Conservation (phyloP, 1,140 invertebrate species). For the Bombus impatiens region DNA sequence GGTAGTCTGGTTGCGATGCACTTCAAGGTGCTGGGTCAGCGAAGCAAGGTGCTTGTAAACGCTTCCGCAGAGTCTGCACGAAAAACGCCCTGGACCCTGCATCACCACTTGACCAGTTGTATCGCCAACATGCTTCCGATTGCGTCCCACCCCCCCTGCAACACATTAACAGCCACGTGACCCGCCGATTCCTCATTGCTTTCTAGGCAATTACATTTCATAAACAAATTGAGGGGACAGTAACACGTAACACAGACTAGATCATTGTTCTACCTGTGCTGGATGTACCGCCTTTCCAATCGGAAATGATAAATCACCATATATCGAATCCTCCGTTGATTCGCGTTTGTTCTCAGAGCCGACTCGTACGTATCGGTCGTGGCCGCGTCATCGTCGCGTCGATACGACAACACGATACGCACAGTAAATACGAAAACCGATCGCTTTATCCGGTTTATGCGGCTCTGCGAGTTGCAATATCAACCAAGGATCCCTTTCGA, state of each 20-base stretch:
- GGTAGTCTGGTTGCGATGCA: conserved; percentile 83
- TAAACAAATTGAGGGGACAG: conserved; percentile 34
- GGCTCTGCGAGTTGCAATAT: conserved; percentile 19
- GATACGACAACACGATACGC: not conserved
- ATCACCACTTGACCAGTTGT: conserved; percentile 82
- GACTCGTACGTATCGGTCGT: not conserved
- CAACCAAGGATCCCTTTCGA: not conserved
- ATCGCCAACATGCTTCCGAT: conserved; percentile 82
- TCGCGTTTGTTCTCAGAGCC: not conserved
- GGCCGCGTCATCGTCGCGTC: not conserved
- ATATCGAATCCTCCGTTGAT: conserved; percentile 9
- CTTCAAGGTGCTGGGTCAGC: conserved; percentile 83
- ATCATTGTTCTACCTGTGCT: conserved; percentile 33
- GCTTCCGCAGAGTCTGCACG: conserved; percentile 82
- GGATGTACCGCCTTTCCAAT: conserved; percentile 18
- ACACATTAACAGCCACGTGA: conserved; percentile 81
- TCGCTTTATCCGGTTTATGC: not conserved
- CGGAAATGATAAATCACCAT: not conserved
- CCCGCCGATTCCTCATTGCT: conserved; percentile 70
- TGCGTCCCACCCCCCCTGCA: conserved; percentile 82
- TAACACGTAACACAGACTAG: conserved; percentile 52
- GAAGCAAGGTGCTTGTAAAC: conserved; percentile 82
- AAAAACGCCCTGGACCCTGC: conserved; percentile 82
- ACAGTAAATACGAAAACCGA: not conserved
- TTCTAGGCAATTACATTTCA: conserved; percentile 40